These are phyloP conservation scores for Anthopleura xanthogrammica DNA, from an alignment of 92 coral and sea anemone species.

Conservation along the genomic window DNA sequence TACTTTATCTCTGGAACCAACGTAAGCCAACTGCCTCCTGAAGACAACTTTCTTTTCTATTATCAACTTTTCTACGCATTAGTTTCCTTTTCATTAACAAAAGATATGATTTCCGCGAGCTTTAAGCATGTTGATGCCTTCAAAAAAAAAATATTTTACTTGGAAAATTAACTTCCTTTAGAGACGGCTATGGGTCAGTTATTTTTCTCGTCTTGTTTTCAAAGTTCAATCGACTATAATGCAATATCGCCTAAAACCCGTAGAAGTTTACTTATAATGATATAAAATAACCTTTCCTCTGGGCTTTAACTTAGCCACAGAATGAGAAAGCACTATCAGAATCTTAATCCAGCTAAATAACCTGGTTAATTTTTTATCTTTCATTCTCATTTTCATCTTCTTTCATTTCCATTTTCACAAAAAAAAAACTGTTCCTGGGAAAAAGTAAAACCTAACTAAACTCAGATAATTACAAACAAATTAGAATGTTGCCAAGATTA, in stretches of 20 bases:
- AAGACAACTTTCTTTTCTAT: too few species aligned
- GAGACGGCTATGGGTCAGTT: background rate
- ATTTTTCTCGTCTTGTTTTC: background rate
- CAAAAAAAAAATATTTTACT: background rate
- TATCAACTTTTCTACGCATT: too few species aligned
- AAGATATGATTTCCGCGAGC: too few species aligned
- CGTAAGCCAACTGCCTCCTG: too few species aligned
- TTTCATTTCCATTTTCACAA: background rate
- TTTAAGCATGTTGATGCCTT: too few species aligned
- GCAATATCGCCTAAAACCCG: background rate
- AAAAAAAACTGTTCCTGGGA: background rate
- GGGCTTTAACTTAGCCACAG: slow-evolving; percentile 8
- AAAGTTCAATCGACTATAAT: background rate
- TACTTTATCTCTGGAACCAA: background rate
- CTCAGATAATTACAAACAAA: background rate
- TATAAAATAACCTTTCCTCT: background rate
- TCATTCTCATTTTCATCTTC: too few species aligned
- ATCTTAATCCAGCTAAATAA: background rate
- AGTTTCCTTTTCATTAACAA: too few species aligned
- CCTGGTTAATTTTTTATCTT: slow-evolving; percentile 1
- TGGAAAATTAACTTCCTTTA: background rate
- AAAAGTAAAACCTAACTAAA: background rate
- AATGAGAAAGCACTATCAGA: background rate
- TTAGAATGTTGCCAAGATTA: background rate
- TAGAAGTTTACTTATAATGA: background rate